Conservation (phyloP, 1,140 invertebrate genomes). For the Maconellicoccus hirsutus region DNA sequence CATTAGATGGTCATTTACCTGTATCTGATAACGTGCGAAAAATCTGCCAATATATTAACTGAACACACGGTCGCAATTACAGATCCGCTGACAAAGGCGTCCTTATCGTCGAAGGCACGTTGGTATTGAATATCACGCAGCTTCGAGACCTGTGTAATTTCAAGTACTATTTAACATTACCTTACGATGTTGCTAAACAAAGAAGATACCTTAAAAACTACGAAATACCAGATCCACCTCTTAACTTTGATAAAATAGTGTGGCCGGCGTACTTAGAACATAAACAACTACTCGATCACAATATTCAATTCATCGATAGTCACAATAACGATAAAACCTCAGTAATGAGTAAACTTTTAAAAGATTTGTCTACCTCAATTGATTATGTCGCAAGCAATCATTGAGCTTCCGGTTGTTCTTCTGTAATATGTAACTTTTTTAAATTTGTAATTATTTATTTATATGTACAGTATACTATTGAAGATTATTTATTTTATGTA, state of each 20-base stretch:
- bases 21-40: neutral
- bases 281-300: neutral
- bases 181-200: constrained; percentile 48
- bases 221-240: constrained; percentile 61
- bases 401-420: neutral
- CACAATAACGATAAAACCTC: neutral
- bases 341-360: neutral
- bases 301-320: constrained; percentile 11
- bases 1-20: neutral
- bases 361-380: neutral
- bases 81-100: constrained; percentile 32
- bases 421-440: neutral
- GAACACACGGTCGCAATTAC: neutral
- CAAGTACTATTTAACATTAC: constrained; percentile 58
- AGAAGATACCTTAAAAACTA: constrained; percentile 44
- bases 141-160: constrained; percentile 51
- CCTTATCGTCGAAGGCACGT: constrained; percentile 63
- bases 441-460: neutral
- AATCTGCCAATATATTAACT: neutral
- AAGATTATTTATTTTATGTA: too few relatives aligned
- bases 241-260: constrained; percentile 53
- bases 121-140: constrained; percentile 54
- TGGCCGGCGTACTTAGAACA: constrained; percentile 27
- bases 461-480: neutral
- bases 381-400: neutral